Percentiles rank a stretch among this genome's conserved stretches.
Conservation (phyloP, 2,797 vertebrate genomes). For the Carcharodon carcharias region DNA sequence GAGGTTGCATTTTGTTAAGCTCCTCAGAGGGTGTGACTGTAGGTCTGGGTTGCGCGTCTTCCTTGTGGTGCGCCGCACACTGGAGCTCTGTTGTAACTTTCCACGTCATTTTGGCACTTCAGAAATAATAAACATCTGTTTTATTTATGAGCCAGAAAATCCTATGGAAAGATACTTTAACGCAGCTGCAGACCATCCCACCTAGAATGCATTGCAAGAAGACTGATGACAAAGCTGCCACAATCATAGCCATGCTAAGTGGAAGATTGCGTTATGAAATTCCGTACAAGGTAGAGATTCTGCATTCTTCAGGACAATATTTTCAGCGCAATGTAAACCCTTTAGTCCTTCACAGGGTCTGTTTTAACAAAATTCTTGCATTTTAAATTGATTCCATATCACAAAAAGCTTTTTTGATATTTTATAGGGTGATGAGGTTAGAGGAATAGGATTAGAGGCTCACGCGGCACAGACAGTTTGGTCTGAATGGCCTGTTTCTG, state of each 20-base stretch:
- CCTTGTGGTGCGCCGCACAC: not conserved
- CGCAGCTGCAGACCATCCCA: not conserved
- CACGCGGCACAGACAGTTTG: not conserved
- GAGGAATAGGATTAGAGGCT: not conserved
- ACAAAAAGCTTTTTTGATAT: not conserved
- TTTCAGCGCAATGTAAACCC: not conserved
- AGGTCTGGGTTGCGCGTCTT: not conserved
- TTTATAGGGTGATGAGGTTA: not conserved
- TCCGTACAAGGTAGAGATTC: not conserved
- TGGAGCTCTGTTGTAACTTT: not conserved
- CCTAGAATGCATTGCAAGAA: not conserved
- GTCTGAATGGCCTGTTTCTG: not conserved
- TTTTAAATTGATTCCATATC: not conserved
- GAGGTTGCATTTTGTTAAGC: not conserved
- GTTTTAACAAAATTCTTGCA: not conserved
- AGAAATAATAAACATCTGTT: not conserved
- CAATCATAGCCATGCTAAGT: not conserved
- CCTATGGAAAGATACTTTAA: not conserved
- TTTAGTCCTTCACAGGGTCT: not conserved
- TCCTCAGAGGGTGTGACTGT: not conserved
- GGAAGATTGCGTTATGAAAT: not conserved
- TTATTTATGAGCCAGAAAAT: slow-evolving; percentile 25
- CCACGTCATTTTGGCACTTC: not conserved
- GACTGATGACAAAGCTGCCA: not conserved
- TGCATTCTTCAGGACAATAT: not conserved